Evolutionary conservation across 1,140 invertebrate genomes (phyloP).

Genomic region (Philaenus spumarius): DNA sequence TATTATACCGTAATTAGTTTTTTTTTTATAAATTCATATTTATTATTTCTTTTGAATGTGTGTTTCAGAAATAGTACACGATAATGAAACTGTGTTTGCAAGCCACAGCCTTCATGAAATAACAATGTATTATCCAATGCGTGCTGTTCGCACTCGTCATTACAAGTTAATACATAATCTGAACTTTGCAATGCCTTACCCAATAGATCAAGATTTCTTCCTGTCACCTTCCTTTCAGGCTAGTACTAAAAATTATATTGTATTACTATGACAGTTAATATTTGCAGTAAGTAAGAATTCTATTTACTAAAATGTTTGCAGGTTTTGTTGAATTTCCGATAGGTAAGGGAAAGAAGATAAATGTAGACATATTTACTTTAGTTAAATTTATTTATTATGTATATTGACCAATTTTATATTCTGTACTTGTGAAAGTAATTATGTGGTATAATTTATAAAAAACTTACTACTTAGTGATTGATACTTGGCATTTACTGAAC

Average conservation of each 20-base stretch:
- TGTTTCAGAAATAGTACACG: constrained; percentile 50
- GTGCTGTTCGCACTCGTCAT: constrained; percentile 65
- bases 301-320: constrained; percentile 3
- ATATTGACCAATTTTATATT: too few species aligned
- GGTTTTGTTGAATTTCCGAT: background rate
- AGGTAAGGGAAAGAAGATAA: too few species aligned
- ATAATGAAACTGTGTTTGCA: constrained; percentile 60
- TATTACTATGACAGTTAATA: constrained; percentile 7
- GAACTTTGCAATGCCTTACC: constrained; percentile 80
- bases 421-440: too few species aligned
- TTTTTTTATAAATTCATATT: too few species aligned
- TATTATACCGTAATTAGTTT: too few species aligned
- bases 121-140: constrained; percentile 94
- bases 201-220: constrained; percentile 91
- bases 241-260: constrained; percentile 20
- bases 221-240: constrained; percentile 80
- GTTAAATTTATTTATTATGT: too few species aligned
- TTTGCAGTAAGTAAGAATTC: background rate
- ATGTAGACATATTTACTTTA: too few species aligned
- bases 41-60: too few species aligned
- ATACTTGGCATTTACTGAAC: too few species aligned
- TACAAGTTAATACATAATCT: constrained; percentile 89
- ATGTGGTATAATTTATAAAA: too few species aligned
- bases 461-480: too few species aligned
- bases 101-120: constrained; percentile 88